These are phyloP conservation scores for Drosophila leonis DNA, from an alignment of 2,888 invertebrate species.

Conservation along the genomic window DNA sequence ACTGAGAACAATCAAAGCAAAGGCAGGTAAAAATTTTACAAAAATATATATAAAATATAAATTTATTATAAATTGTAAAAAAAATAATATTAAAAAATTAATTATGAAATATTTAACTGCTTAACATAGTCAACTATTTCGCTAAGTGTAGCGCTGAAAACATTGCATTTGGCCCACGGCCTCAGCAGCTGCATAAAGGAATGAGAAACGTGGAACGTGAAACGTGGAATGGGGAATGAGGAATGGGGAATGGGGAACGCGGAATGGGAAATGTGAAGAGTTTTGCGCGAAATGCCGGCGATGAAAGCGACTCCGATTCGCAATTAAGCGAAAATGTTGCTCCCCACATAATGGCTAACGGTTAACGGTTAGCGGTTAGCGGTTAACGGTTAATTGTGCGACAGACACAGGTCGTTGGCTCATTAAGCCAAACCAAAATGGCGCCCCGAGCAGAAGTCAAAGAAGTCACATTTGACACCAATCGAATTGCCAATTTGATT, in stretches of 20 bases:
- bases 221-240: background rate
- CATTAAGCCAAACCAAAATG: conserved; percentile 40
- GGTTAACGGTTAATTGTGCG: conserved; percentile 47
- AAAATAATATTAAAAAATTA: background rate
- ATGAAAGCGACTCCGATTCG: conserved; percentile 70
- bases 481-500: background rate
- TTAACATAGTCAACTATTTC: conserved; percentile 17
- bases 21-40: background rate
- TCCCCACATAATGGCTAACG: conserved; percentile 42
- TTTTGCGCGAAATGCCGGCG: conserved; percentile 57
- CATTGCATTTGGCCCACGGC: conserved; percentile 54
- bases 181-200: conserved; percentile 40
- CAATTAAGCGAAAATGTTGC: conserved; percentile 56
- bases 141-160: conserved; percentile 37
- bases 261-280: conserved; percentile 32
- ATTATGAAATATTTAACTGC: background rate
- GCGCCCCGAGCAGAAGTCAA: conserved; percentile 5
- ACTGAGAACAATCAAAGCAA: conserved; percentile 14
- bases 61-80: background rate
- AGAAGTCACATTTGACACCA: conserved; percentile 12
- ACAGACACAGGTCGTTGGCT: conserved; percentile 17
- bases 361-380: conserved; percentile 35
- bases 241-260: conserved; percentile 15
- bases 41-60: background rate
- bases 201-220: conserved; percentile 18